Base-by-base conservation (phyloP, 2,888 invertebrate genomes). In the Spodoptera littoralis region DNA sequence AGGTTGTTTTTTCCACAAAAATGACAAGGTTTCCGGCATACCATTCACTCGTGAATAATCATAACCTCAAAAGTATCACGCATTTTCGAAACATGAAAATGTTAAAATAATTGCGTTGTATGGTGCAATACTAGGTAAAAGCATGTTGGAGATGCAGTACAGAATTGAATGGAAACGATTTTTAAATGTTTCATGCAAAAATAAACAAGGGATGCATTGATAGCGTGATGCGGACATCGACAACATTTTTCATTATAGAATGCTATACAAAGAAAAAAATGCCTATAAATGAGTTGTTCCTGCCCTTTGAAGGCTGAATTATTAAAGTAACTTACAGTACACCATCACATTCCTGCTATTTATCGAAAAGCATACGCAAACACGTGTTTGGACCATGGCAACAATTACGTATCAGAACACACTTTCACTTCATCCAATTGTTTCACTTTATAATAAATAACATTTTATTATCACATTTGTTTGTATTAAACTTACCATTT, bases 401-500 rank as follows among this genome's bases (percentile, higher is more conserved):
- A 64, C 46, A 70, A 72, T 65, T 73, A 59, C 12, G 55, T 52
- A 55, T 43, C 63, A 69, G 58, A 66, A 63, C 72, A 65, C 84
- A 86, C 85, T 83, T 78, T 79, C 88, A 91, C 90, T 83, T 65
- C 73, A 51, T 63, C 66, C 63, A 73, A 73, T 79, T 71, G 60
- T 55, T 66, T 60, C 85, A 89, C 83, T 82, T 70, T 53, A 65
- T 47, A 58, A 60, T 50, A 66, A 69, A 65, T 27, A 50, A 24
- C 58, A 53, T 63, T 60, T 73, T 48, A 61, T 57, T 66, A 48
- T 83, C 86, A 75, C 84, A 84, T 81, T 64, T 55, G 71, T 60
- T 65, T 62, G 71, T 53, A 73, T 70, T 69, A 70, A 77, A 93
- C 93, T 93, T 92, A 93, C 94, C 94, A 94, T 94, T 91, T 93